Percentiles rank a stretch among this genome's conserved stretches.
phyloP scores from a whole-genome alignment of 92 coral and sea anemone genomes.

The Parazoanthus darwini region DNA sequence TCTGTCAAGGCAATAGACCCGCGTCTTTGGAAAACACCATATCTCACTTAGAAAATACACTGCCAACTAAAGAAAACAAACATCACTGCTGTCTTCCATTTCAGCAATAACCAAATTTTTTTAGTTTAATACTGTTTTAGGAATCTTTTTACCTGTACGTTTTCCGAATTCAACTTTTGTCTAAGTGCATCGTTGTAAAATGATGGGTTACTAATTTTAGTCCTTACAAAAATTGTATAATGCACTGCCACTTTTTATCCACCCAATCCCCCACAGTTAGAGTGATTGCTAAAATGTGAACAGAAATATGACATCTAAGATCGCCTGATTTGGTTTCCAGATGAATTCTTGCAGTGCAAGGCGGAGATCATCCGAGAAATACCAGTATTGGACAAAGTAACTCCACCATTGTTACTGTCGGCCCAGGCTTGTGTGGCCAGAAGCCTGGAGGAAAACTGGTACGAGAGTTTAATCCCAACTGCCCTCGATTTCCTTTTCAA shows the following conservation, averaged over 20 bases:
- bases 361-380: conserved; percentile 94
- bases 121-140: too few relatives aligned
- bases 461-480: neutral
- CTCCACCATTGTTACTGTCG: conserved; percentile 96
- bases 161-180: too few relatives aligned
- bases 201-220: neutral
- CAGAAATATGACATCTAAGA: neutral
- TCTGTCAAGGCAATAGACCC: neutral
- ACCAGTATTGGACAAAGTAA: conserved; percentile 82
- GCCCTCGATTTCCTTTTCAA: too few relatives aligned
- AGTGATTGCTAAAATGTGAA: too few relatives aligned
- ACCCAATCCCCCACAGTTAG: neutral
- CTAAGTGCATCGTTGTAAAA: neutral
- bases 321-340: conserved; percentile 41
- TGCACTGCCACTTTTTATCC: neutral
- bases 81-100: too few relatives aligned
- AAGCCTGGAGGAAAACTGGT: conserved; percentile 95
- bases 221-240: too few relatives aligned
- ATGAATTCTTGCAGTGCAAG: conserved; percentile 85
- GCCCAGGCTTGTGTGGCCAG: conserved; percentile 98
- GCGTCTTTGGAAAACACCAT: too few relatives aligned
- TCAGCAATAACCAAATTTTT: too few relatives aligned
- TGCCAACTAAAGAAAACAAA: too few relatives aligned
- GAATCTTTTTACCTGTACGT: too few relatives aligned
- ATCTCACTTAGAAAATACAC: too few relatives aligned